These are phyloP conservation scores for Drosophila anomalata DNA, from an alignment of 2,888 invertebrate species.

Conservation along the genomic window DNA sequence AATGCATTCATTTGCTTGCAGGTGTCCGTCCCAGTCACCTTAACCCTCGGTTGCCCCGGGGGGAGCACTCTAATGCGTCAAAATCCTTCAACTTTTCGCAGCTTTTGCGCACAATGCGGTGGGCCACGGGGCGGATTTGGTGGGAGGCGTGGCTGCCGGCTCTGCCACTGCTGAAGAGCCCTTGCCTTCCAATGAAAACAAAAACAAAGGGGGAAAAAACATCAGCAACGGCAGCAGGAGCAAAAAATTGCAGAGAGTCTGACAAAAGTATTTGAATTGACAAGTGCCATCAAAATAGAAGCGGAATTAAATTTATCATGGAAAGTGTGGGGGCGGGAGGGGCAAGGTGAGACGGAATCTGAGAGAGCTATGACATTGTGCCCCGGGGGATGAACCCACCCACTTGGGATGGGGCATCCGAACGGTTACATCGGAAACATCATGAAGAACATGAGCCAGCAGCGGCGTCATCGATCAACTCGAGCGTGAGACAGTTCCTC, in stretches of 20 bases:
- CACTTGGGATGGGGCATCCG: neutral
- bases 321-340: constrained; percentile 54
- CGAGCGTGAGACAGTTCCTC: constrained; percentile 55
- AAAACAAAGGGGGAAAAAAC: constrained; percentile 47
- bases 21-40: constrained; percentile 56
- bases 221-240: constrained; percentile 11
- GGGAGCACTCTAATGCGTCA: constrained; percentile 65
- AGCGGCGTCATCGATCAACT: constrained; percentile 77
- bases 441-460: constrained; percentile 23
- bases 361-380: constrained; percentile 21
- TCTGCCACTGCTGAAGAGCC: constrained; percentile 58
- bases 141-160: constrained; percentile 45
- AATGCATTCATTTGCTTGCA: constrained; percentile 71
- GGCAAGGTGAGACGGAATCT: constrained; percentile 20
- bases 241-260: constrained; percentile 49
- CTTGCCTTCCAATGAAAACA: constrained; percentile 63
- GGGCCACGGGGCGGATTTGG: constrained; percentile 6
- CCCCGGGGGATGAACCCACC: constrained; percentile 48
- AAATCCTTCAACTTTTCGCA: constrained; percentile 79
- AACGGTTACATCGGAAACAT: constrained; percentile 3
- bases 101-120: constrained; percentile 55
- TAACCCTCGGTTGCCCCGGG: constrained; percentile 19
- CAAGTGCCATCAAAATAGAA: constrained; percentile 81
- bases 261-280: constrained; percentile 79
- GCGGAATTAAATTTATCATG: constrained; percentile 80